Percentiles rank a stretch among this genome's conserved stretches.
phyloP scores from a whole-genome alignment of 1,140 invertebrate genomes.

The Drosophila grimshawi region DNA sequence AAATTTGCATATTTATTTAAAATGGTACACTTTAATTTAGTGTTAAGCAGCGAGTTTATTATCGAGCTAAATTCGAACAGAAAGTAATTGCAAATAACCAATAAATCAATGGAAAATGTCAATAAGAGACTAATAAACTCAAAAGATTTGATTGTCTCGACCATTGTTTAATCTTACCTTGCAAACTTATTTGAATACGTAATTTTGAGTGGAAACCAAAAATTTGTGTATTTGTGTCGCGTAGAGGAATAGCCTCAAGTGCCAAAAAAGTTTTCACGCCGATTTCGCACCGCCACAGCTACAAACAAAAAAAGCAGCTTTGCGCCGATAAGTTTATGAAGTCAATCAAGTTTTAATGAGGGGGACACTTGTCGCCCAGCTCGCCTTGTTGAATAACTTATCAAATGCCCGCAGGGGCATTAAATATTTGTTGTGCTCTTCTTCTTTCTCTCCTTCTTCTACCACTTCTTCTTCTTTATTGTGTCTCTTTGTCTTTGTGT shows the following conservation, averaged over 20 bases:
- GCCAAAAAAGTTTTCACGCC: constrained; percentile 28
- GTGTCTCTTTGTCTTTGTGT: constrained; percentile 1
- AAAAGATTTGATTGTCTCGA: background rate
- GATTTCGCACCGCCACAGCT: background rate
- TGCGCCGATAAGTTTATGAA: constrained; percentile 53
- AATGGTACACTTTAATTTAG: background rate
- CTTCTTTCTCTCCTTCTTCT: background rate
- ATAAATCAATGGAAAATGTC: too few species aligned
- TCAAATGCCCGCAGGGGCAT: constrained; percentile 35
- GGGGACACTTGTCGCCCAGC: constrained; percentile 37
- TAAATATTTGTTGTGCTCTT: constrained; percentile 8
- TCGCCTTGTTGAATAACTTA: constrained; percentile 46
- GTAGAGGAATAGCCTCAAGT: constrained; percentile 40
- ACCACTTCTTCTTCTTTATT: constrained; percentile 5
- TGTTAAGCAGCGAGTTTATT: too few species aligned
- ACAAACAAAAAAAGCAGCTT: too few species aligned
- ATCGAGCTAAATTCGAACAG: too few species aligned
- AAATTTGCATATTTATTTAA: background rate
- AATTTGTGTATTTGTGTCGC: constrained; percentile 24
- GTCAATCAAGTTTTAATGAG: constrained; percentile 80
- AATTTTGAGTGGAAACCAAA: background rate
- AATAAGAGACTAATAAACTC: background rate
- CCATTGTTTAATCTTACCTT: background rate
- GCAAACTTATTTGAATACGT: constrained; percentile 8
- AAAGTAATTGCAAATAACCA: too few species aligned